phyloP scores from a whole-genome alignment of 1,140 invertebrate genomes.

The Linepithema humile region DNA sequence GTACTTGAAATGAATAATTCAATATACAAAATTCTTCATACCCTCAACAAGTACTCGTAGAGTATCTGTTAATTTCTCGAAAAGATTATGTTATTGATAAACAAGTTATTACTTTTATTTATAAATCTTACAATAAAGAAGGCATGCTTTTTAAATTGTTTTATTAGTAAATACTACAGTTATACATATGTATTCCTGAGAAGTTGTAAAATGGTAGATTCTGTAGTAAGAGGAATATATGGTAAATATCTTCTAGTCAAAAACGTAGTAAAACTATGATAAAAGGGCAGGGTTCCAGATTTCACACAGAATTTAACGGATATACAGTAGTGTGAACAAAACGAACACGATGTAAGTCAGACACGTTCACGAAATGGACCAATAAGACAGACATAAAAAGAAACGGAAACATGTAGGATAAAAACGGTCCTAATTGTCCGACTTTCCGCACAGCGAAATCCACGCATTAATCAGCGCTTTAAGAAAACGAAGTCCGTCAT shows the following conservation, averaged over 20 bases:
- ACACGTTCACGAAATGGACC: too few relatives aligned
- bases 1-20: conserved; percentile 11
- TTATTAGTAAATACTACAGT: conserved; percentile 19
- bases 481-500: too few relatives aligned
- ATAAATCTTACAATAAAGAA: conserved; percentile 32
- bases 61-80: conserved; percentile 36
- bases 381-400: too few relatives aligned
- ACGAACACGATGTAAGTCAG: too few relatives aligned
- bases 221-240: conserved; percentile 25
- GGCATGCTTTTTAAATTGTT: conserved; percentile 23
- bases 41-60: neutral
- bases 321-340: too few relatives aligned
- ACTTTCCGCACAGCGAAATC: too few relatives aligned
- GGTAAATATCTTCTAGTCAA: conserved; percentile 64
- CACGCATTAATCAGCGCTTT: too few relatives aligned
- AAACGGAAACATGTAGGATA: too few relatives aligned
- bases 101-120: conserved; percentile 33
- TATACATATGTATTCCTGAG: neutral
- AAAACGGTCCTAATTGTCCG: too few relatives aligned
- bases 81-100: conserved; percentile 39
- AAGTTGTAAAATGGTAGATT: conserved; percentile 28
- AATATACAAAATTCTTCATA: neutral
- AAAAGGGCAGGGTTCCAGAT: too few relatives aligned
- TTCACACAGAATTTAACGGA: too few relatives aligned
- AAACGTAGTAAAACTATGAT: conserved; percentile 50